Conservation (phyloP, 2,888 invertebrate species). For the Cantharis nigra region DNA sequence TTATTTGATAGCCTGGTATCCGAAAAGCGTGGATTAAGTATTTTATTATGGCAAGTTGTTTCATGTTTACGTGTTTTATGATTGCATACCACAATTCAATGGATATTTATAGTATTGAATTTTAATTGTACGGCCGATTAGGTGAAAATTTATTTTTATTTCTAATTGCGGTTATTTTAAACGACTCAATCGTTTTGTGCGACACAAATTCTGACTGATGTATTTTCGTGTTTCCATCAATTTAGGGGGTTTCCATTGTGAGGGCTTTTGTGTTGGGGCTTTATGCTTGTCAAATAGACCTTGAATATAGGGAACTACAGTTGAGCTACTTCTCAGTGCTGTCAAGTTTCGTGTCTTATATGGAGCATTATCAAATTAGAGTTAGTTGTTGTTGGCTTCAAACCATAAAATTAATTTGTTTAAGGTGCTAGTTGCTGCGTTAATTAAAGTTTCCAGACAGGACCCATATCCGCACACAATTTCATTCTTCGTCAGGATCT, state of each 20-base stretch:
- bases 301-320: not conserved
- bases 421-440: not conserved
- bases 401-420: slow-evolving; percentile 2
- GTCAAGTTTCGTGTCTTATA: slow-evolving; percentile 2
- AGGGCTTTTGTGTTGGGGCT: slow-evolving; percentile 17
- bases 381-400: not conserved
- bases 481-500: not conserved
- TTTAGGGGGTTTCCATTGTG: slow-evolving; percentile 9
- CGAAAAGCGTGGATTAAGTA: slow-evolving; percentile 23
- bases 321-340: not conserved
- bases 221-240: not conserved
- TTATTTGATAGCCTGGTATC: slow-evolving; percentile 26
- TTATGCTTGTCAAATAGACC: slow-evolving; percentile 20
- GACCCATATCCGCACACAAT: not conserved
- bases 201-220: not conserved
- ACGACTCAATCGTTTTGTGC: not conserved
- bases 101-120: slow-evolving; percentile 14
- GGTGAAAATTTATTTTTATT: not conserved
- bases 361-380: not conserved
- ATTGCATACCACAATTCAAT: slow-evolving; percentile 5
- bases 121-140: slow-evolving; percentile 10
- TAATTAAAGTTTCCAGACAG: not conserved
- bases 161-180: not conserved
- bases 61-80: slow-evolving; percentile 21
- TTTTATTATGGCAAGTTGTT: slow-evolving; percentile 20